Evolutionary conservation across 2,888 invertebrate genomes (phyloP), one percentile per base, ranked within the genome.

Genomic region (Orchesella flavescens): DNA sequence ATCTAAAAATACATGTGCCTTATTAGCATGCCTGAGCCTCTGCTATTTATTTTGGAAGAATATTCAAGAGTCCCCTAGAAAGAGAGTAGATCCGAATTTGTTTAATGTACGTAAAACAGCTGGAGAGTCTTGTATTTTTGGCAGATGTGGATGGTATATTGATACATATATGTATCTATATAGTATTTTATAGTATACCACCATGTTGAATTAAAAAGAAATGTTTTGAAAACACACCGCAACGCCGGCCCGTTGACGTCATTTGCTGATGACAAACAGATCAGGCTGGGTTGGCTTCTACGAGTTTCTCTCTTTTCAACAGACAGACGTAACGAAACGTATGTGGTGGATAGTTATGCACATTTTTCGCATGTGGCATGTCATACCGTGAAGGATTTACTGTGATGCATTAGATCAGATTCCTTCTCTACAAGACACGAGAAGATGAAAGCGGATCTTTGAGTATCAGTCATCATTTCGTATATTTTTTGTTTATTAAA

Each of bases 231-330:
- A 74, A 46, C 63, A 74, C 34, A 55, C 66, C 55, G 75, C 53
- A 43, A 53, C 34, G 66, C 59, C 69, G 63, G 55, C 43, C 23
- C 46, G 72, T 72, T 79, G 72, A 79, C 79, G 79, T 79, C 79
- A 79, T 79, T 72, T 59, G 71, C 19, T 61, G 72, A 79, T 72
- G 72, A 78, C 69, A 69, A 78, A 55, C 57, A 77, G 44, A 46
- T 34, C 34, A 34, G 34, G 34, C 34, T 34, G 34, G 34, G 34
- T 34, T 34, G 34, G 34, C 19, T 13, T 65, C 19, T 65, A n/a
- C 13, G 13, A 10, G 1, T 65, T 46, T 44, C n/a, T n/a, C 12
- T 46, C 44, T 34, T 34, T 34, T 34, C 34, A 34, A 34, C 23
- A 17, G n/a, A 68, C 49, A 68, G 10, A 68, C 43, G 19, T 10